Evolutionary conservation across 2,113 vertebrate species (phyloP).

Genomic region (Tupaia chinensis): DNA sequence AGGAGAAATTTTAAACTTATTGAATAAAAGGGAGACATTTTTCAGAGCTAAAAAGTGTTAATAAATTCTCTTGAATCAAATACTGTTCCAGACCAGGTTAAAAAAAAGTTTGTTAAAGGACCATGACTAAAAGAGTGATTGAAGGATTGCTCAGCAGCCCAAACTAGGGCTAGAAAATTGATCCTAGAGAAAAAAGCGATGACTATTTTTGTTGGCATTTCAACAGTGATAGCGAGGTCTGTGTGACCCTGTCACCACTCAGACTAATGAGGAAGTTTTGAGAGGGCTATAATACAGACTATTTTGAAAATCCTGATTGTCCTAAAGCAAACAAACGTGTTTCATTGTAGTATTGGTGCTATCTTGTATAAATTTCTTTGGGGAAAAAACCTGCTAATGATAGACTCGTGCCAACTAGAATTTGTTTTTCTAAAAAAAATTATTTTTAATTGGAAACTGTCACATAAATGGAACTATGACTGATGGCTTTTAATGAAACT

Average conservation of each 20-base stretch:
- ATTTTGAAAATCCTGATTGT: neutral
- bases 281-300: neutral
- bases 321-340: constrained; percentile 25
- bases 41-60: constrained; percentile 10
- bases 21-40: neutral
- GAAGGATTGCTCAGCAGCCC: constrained; percentile 32
- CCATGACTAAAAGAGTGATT: neutral
- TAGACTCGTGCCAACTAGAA: neutral
- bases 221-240: neutral
- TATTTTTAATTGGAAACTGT: neutral
- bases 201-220: constrained; percentile 58
- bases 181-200: constrained; percentile 59
- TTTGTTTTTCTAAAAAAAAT: neutral
- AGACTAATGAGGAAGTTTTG: constrained; percentile 28
- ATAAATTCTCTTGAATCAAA: neutral
- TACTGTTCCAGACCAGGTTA: neutral
- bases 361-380: constrained; percentile 1
- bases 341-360: neutral
- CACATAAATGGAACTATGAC: constrained; percentile 9
- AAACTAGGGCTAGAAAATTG: constrained; percentile 64
- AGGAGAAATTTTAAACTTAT: neutral
- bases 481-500: neutral
- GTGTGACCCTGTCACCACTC: neutral
- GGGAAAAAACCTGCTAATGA: constrained; percentile 19
- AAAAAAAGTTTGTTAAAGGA: constrained; percentile 22